These are phyloP conservation scores for Abrostola tripartita DNA, from an alignment of 2,888 invertebrate genomes.

Conservation along the genomic window DNA sequence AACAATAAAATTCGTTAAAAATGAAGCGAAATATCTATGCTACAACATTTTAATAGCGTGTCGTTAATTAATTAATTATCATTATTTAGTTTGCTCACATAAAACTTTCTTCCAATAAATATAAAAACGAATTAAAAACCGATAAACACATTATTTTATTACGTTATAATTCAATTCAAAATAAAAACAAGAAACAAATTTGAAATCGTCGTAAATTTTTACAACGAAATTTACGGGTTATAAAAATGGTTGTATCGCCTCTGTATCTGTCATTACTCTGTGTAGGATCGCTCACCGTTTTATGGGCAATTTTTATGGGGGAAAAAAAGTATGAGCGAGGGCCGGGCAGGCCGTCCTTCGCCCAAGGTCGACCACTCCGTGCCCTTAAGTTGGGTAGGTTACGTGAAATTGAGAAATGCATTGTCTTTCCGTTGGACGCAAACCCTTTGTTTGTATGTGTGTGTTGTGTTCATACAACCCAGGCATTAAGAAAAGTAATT, in stretches of 20 bases:
- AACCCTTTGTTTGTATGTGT: background rate
- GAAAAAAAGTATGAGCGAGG: constrained; percentile 65
- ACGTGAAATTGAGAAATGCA: constrained; percentile 47
- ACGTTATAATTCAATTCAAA: constrained; percentile 12
- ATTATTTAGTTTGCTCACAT: too few species aligned
- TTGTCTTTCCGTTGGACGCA: constrained; percentile 31
- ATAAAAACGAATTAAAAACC: constrained; percentile 31
- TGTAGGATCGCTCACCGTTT: constrained; percentile 54
- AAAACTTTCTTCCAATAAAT: constrained; percentile 2
- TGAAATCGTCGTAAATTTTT: constrained; percentile 29
- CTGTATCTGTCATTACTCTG: constrained; percentile 60
- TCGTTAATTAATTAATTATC: too few species aligned
- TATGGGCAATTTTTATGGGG: constrained; percentile 75
- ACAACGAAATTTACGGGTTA: constrained; percentile 42
- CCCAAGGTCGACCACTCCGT: constrained; percentile 66
- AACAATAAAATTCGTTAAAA: too few species aligned
- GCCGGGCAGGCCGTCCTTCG: constrained; percentile 62
- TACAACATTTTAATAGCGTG: too few species aligned
- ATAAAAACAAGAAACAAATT: constrained; percentile 8
- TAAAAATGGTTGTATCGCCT: constrained; percentile 32
- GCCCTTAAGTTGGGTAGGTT: constrained; percentile 11
- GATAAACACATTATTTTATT: constrained; percentile 34
- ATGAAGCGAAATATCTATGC: too few species aligned
- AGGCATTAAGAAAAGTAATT: too few species aligned
- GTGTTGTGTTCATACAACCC: background rate